Evolutionary conservation across 2,888 invertebrate genomes (phyloP), one percentile per base, ranked within the genome.

Genomic region (Hypena proboscidalis): DNA sequence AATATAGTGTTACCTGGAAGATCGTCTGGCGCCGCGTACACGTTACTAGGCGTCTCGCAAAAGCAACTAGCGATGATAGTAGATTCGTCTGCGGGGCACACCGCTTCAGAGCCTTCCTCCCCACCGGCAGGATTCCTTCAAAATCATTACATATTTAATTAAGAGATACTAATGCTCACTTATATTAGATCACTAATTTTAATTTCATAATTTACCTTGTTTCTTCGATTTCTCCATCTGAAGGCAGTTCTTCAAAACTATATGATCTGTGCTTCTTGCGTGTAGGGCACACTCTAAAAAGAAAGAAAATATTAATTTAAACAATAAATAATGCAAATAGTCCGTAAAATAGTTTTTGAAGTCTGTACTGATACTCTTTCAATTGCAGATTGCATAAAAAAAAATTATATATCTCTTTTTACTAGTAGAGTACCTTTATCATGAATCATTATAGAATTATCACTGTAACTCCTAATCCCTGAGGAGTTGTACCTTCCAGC

Each of bases 101-200:
- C 79, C 0, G 87, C 83, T 27, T 84, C 84, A 0, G 79, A 68
- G 1, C 82, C 84, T 9, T 87, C 86, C 11, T 84, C 85, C 0
- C 79, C 87, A 0, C 62, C 83, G 1, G 85, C 82, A 0, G 83
- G 77, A 23, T 74, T 74, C 35, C 83, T 86, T 29, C 2, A 44
- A 31, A 13, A 21, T 6, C 5, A 20, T 6, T 7, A 20, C 7
- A 11, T 0, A 20, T 14, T 8, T 27, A 10, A 15, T n/a, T 8
- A 27, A 13, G n/a, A 20, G n/a, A n/a, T n/a, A n/a, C n/a, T 9
- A 4, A 14, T 8, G 8, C 3, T 9, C 26, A 3, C n/a, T 7
- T 13, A 0, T 14, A 21, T 1, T 9, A 13, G 3, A 1, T 3
- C 0, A 8, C n/a, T 27, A 11, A 19, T 3, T 0, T 29, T 8